These are phyloP conservation scores for Thunnus maccoyii DNA, from an alignment of 2,113 vertebrate species.

Conservation along the genomic window DNA sequence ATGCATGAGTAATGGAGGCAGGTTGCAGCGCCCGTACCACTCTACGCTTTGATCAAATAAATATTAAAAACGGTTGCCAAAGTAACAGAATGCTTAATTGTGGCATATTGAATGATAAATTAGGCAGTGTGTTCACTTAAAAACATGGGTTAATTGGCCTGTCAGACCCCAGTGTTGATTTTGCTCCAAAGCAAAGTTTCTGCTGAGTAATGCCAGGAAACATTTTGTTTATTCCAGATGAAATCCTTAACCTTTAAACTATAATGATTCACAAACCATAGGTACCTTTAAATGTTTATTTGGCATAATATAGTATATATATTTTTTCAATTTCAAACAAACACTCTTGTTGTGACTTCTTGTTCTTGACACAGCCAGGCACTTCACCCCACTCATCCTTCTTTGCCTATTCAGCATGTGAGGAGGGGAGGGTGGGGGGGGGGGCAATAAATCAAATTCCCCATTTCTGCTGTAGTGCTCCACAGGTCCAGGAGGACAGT, in stretches of 20 bases:
- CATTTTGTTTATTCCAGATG: conserved; percentile 26
- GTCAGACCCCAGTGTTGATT: conserved; percentile 51
- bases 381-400: conserved; percentile 59
- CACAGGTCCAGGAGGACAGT: conserved; percentile 82
- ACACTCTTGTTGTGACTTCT: conserved; percentile 14
- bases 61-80: conserved; percentile 71
- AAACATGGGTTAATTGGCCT: conserved; percentile 63
- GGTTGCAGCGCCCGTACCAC: conserved; percentile 43
- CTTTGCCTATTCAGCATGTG: conserved; percentile 74
- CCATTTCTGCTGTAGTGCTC: conserved; percentile 70
- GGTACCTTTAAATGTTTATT: neutral
- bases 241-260: conserved; percentile 15
- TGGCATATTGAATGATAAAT: conserved; percentile 64
- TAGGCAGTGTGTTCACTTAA: conserved; percentile 44
- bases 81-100: conserved; percentile 68
- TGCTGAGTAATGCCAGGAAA: conserved; percentile 51
- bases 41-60: conserved; percentile 66
- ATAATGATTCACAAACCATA: conserved; percentile 8
- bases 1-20: conserved; percentile 65
- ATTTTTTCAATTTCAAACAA: conserved; percentile 28
- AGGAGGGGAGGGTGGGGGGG: conserved; percentile 24
- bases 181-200: conserved; percentile 44
- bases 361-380: conserved; percentile 62
- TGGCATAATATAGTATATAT: neutral
- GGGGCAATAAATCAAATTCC: conserved; percentile 80